A percentile compares a stretch with the other conserved stretches of the same genome.
phyloP scores from a whole-genome alignment of 2,888 invertebrate species.

The Noctua janthe region DNA sequence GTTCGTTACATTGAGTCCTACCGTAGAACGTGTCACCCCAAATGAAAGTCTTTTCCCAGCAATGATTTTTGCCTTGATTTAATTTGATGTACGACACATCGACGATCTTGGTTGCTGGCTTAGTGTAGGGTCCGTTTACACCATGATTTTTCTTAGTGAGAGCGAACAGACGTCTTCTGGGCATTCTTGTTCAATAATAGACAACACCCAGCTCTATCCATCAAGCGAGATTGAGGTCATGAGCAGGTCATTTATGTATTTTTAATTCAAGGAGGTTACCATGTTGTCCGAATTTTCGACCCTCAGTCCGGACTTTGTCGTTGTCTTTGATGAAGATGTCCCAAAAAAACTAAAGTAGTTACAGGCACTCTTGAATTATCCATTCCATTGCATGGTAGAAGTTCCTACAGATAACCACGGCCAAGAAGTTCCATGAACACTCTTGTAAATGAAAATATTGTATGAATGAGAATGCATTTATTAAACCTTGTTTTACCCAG shows the following conservation, averaged over 20 bases:
- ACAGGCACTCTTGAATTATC: background rate
- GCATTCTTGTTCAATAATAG: background rate
- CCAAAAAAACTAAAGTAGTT: background rate
- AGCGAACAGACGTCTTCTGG: background rate
- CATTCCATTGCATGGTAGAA: background rate
- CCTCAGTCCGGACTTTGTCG: background rate
- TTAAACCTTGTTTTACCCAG: slow-evolving; percentile 11
- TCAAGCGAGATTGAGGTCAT: background rate
- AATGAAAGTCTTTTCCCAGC: too few species aligned
- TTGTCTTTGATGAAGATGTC: background rate
- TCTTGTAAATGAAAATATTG: background rate
- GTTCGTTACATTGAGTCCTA: too few species aligned
- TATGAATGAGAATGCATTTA: background rate
- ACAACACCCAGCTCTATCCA: too few species aligned
- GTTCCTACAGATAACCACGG: background rate
- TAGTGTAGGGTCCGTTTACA: too few species aligned
- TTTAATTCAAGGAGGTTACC: background rate
- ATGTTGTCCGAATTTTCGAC: background rate
- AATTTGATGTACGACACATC: too few species aligned
- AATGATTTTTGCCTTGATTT: too few species aligned
- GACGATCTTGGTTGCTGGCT: too few species aligned
- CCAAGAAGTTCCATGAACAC: background rate
- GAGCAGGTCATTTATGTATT: background rate
- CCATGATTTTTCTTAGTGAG: background rate
- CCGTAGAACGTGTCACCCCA: too few species aligned